Evolutionary conservation across 23 tunicate genomes (phyloP).

Genomic region (Styela clava): DNA sequence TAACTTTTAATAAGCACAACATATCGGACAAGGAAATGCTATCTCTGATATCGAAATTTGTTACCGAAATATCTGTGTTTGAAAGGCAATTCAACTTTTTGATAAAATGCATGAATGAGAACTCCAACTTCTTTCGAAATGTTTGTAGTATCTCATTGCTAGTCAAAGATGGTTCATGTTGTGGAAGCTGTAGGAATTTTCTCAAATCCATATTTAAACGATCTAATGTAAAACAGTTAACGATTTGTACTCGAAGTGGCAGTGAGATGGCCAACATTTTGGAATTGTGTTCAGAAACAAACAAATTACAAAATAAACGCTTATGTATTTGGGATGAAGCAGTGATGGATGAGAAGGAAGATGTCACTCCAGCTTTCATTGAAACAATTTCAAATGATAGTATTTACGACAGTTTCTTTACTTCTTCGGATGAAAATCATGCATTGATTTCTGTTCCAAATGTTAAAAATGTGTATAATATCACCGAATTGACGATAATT

Average conservation of each 20-base stretch:
- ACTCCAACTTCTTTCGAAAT: background rate
- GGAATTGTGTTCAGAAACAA: background rate
- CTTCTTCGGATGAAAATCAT: background rate
- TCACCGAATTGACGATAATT: background rate
- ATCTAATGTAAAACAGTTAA: background rate
- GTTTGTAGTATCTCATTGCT: background rate
- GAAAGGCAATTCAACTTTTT: background rate
- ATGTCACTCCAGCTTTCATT: background rate
- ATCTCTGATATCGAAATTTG: background rate
- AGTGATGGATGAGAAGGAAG: background rate
- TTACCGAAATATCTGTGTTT: background rate
- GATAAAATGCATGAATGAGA: background rate
- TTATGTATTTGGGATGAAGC: background rate
- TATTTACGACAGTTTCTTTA: background rate
- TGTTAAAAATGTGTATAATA: background rate
- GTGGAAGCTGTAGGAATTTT: background rate
- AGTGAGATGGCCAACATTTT: background rate
- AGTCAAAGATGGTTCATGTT: background rate
- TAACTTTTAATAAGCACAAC: background rate
- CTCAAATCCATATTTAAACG: background rate
- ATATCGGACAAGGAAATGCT: constrained; percentile 1
- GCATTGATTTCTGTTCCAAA: background rate
- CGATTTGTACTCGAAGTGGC: background rate
- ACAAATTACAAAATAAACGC: background rate
- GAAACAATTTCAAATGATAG: background rate